Evolutionary conservation across 2,113 vertebrate genomes (phyloP), one percentile per base, ranked within the genome.

Genomic region (Carlito syrichta): DNA sequence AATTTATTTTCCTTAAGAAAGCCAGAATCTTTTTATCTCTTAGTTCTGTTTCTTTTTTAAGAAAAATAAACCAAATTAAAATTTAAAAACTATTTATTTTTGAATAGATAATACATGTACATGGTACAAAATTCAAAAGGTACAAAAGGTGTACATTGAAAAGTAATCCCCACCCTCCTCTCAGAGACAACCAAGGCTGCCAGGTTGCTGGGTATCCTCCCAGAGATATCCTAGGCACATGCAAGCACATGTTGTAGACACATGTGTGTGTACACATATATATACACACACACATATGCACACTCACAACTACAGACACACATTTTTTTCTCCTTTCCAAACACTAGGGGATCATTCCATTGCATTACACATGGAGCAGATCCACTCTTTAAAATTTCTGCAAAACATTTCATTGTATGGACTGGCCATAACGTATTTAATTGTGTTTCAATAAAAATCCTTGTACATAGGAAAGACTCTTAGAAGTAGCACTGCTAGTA

Each of bases 91-190:
- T 94, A 95, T 96, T 92, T 95, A 95, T 96, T 92, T 95, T 69
- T 83, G 27, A 97, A 87, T 81, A 95, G 66, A 94, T 94, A 95
- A 89, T 83, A 85, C 50, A 94, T 89, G 93, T 96, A 96, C 88
- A 96, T 77, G 88, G 94, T 97, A 97, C 82, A 97, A 95, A 96
- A 96, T 96, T 93, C 66, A 81, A 62, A 91, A 96, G 66, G 45
- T 94, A 97, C 82, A 97, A 98, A 97, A 97, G 38, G 19, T 90
- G 66, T 77, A 95, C 32, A 32, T 35, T 83, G 96, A 95, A 91
- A 91, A 95, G 85, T 73, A 52, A 94, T 74, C 50, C 69, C 89
- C 73, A 69, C 38, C 63, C n/a, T 56, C 60, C 60, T 66, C 78
- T 48, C 78, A 78, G 71, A 62, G 40, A 91, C 88, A 73, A 62